Conservation (phyloP, 2,113 vertebrate genomes). For the Lepisosteus osseus region DNA sequence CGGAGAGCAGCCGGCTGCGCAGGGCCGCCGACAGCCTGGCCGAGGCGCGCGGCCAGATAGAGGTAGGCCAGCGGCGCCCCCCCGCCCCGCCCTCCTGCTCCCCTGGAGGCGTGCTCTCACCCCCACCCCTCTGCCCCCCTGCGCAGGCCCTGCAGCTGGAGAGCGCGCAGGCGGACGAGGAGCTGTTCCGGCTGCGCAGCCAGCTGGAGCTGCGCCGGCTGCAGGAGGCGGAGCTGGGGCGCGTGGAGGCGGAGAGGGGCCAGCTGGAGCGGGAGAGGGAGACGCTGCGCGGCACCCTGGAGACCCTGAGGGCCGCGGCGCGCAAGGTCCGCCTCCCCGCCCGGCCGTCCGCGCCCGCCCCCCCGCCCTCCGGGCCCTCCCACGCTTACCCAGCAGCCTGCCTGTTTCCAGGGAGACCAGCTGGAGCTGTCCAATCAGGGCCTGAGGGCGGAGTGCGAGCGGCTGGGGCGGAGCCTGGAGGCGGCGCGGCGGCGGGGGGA, state of each 20-base stretch:
- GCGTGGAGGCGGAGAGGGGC: conserved; percentile 55
- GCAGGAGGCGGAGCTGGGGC: conserved; percentile 59
- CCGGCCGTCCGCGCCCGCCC: too few relatives aligned
- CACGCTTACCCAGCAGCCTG: neutral
- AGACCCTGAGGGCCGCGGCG: conserved; percentile 50
- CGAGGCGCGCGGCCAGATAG: conserved; percentile 64
- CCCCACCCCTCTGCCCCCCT: too few relatives aligned
- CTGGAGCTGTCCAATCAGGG: conserved; percentile 57
- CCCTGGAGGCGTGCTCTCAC: neutral
- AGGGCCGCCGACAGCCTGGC: conserved; percentile 58
- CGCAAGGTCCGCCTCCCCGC: conserved; percentile 52
- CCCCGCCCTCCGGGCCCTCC: too few relatives aligned
- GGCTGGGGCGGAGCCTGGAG: conserved; percentile 55
- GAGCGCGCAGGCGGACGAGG: conserved; percentile 59
- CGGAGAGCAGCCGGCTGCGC: conserved; percentile 54
- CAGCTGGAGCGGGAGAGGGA: conserved; percentile 67
- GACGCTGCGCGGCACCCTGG: conserved; percentile 51
- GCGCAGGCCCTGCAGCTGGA: conserved; percentile 62
- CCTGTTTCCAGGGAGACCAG: conserved; percentile 52
- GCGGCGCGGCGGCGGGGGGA: conserved; percentile 52
- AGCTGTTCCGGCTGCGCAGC: conserved; percentile 59
- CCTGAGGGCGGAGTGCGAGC: conserved; percentile 59
- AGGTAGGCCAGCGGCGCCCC: conserved; percentile 47
- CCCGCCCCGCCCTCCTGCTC: neutral
- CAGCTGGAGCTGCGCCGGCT: conserved; percentile 61